Conservation (phyloP, 2,797 vertebrate genomes). For the Vireo griseus region DNA sequence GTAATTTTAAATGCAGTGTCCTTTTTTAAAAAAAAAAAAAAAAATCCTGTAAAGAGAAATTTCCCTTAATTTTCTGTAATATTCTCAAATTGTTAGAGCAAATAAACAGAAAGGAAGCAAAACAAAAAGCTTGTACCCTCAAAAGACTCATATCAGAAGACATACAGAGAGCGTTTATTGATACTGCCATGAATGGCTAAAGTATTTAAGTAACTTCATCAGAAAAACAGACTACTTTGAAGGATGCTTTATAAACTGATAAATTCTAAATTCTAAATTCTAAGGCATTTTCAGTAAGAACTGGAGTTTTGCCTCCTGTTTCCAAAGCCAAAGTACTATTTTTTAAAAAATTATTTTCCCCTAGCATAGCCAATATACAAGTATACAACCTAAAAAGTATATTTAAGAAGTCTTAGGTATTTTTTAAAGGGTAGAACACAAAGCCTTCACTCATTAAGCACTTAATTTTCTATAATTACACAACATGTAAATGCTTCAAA, state of each 20-base stretch:
- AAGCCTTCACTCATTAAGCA: background rate
- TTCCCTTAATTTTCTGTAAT: background rate
- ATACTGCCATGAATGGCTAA: background rate
- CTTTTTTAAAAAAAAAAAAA: background rate
- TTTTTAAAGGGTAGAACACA: background rate
- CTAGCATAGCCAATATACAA: background rate
- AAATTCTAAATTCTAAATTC: background rate
- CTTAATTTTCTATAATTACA: background rate
- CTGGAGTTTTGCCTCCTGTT: background rate
- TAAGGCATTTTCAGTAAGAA: background rate
- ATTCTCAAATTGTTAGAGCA: background rate
- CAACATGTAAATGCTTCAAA: background rate
- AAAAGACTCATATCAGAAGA: background rate
- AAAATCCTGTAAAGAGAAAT: background rate
- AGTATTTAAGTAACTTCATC: background rate
- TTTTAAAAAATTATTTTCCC: background rate
- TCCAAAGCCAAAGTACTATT: background rate
- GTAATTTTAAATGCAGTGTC: background rate
- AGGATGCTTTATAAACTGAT: background rate
- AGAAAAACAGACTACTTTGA: background rate
- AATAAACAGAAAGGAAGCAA: background rate
- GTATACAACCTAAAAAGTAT: background rate
- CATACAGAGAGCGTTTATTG: background rate
- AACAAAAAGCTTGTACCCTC: background rate
- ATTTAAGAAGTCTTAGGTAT: background rate